Base-by-base conservation (phyloP, 1,140 invertebrate species). In the Sycophaga agraensis region DNA sequence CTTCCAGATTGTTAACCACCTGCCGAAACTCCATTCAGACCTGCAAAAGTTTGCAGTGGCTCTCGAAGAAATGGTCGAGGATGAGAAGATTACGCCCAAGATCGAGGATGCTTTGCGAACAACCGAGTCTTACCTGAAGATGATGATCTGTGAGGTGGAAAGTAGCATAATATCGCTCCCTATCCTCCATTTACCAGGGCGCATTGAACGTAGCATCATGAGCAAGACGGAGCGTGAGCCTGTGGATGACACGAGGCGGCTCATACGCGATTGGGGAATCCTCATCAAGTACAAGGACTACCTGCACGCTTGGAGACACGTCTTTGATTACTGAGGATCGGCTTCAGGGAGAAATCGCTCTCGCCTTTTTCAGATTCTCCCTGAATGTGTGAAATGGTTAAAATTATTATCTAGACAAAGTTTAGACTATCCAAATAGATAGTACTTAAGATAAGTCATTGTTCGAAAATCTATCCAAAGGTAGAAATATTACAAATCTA, bases 11-110 rank as follows among this genome's bases (percentile, higher is more conserved):
- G 66, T 66, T 1, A 66, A 70, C 42, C 66, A 78, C 28, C 66
- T 80, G 5, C 79, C 81, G 8, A 77, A 76, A 39, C 21, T 83
- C 17, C 74, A 82, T 37, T 53, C 68, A 55, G 78, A 83, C 16
- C 66, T 82, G 0, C 81, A 82, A 51, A 82, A 80, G 53, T 82
- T 82, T 57, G 75, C 80, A 0, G 74, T 82, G 0, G 80, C 80
- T 0, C 74, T 82, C 14, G 80, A 82, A 31, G 68, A 81, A 28
- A 24, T 82, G 43, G 50, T 76, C 11, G 57, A 72, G 17, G 81
- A 82, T 42, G 78, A 82, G 45, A 51, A 56, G 7, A 46, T 50
- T 53, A 58, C 5, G 1, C 31, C 28, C 2, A 71, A 65, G 50
- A 37, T 70, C 0, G 55, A 55, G n/a, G 42, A 71, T n/a, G 73